Conservation (phyloP, 2,888 invertebrate genomes). For the Bombyx huttoni region DNA sequence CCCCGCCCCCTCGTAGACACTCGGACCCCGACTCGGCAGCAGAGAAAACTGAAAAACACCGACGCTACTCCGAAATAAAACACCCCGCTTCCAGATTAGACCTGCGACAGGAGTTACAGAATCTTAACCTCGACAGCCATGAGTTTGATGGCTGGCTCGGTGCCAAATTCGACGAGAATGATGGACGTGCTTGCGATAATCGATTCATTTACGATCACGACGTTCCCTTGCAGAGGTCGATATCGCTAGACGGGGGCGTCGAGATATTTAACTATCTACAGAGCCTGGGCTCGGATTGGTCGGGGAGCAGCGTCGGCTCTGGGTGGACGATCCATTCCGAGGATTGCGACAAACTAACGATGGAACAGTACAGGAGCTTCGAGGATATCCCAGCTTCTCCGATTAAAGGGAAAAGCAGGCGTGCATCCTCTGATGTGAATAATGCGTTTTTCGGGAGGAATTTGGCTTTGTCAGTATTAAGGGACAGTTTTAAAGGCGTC, state of each 20-base stretch:
- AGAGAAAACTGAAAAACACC: slow-evolving; percentile 12
- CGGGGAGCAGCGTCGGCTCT: slow-evolving; percentile 31
- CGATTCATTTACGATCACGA: slow-evolving; percentile 39
- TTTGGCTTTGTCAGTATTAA: slow-evolving; percentile 35
- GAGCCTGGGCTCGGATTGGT: slow-evolving; percentile 39
- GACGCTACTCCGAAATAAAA: slow-evolving; percentile 31
- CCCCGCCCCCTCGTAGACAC: slow-evolving; percentile 58
- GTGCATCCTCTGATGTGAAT: slow-evolving; percentile 43
- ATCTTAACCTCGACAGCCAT: slow-evolving; percentile 35
- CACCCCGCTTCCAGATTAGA: slow-evolving; percentile 32
- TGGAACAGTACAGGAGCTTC: slow-evolving; percentile 42
- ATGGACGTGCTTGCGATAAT: slow-evolving; percentile 18
- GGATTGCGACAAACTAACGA: slow-evolving; percentile 17
- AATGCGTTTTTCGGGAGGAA: slow-evolving; percentile 23
- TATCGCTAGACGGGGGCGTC: slow-evolving; percentile 51
- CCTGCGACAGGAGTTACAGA: slow-evolving; percentile 47
- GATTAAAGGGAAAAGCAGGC: slow-evolving; percentile 45
- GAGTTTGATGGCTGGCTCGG: slow-evolving; percentile 55
- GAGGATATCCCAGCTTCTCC: slow-evolving; percentile 61
- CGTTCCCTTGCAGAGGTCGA: slow-evolving; percentile 43
- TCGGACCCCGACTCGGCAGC: slow-evolving; percentile 26
- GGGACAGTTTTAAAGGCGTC: slow-evolving; percentile 43
- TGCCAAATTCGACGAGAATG: slow-evolving; percentile 31
- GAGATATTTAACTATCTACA: slow-evolving; percentile 47
- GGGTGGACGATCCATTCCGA: slow-evolving; percentile 43